phyloP scores from a whole-genome alignment of 2,888 invertebrate species.

The Cheilosia urbana region DNA sequence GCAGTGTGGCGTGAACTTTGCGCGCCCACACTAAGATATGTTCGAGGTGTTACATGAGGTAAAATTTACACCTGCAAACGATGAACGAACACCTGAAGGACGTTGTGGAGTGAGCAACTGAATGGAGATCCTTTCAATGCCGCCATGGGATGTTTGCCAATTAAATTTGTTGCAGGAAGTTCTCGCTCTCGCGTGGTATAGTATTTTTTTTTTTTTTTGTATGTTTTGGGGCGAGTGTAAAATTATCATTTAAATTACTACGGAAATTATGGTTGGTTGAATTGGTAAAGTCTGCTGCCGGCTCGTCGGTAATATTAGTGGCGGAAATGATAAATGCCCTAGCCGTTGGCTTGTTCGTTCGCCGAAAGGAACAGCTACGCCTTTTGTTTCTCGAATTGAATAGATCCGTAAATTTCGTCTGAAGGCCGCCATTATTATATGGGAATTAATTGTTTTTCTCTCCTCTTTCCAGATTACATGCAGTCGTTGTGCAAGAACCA shows the following conservation, averaged over 20 bases:
- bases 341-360: slow-evolving; percentile 49
- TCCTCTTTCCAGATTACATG: slow-evolving; percentile 91
- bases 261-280: slow-evolving; percentile 72
- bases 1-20: slow-evolving; percentile 45
- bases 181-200: slow-evolving; percentile 61
- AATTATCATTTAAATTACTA: slow-evolving; percentile 74
- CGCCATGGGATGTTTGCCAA: slow-evolving; percentile 71
- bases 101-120: slow-evolving; percentile 5
- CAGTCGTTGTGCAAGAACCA: slow-evolving; percentile 95
- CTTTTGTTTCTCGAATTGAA: slow-evolving; percentile 47
- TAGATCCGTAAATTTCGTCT: slow-evolving; percentile 39
- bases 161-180: slow-evolving; percentile 75
- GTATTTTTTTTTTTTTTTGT: slow-evolving; percentile 5
- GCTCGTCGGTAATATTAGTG: not conserved
- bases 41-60: slow-evolving; percentile 69
- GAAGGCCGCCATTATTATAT: slow-evolving; percentile 17
- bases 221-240: slow-evolving; percentile 29
- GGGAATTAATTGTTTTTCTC: slow-evolving; percentile 66
- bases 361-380: slow-evolving; percentile 4
- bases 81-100: slow-evolving; percentile 27
- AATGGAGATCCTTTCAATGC: slow-evolving; percentile 66
- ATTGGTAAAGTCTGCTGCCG: slow-evolving; percentile 46
- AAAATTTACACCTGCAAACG: slow-evolving; percentile 64
- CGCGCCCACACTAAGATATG: slow-evolving; percentile 61
- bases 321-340: slow-evolving; percentile 45